Percentiles rank a stretch among this genome's conserved stretches.
Evolutionary conservation across 2,888 invertebrate species (phyloP).

Genomic region (Eilema sororculum): DNA sequence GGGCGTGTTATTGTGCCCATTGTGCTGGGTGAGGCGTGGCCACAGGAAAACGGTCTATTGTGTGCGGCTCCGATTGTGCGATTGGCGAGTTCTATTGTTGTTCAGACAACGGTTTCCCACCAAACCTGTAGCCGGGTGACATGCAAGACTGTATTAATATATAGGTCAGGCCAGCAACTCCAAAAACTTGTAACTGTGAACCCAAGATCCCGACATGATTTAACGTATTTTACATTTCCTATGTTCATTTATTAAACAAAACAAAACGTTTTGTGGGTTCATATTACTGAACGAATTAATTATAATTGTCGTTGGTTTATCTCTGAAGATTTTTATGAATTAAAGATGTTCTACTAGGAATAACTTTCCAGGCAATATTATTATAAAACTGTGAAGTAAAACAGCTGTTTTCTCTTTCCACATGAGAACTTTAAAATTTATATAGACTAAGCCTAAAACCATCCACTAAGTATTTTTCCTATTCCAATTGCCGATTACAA

Average conservation of each 20-base stretch:
- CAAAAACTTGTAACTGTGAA: not conserved
- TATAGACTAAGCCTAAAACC: no score
- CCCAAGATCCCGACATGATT: not conserved
- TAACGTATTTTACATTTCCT: not conserved
- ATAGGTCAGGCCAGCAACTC: not conserved
- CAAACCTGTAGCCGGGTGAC: constrained; percentile 44
- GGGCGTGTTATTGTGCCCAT: constrained; percentile 81
- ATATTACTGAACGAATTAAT: no score
- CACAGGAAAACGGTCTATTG: constrained; percentile 80
- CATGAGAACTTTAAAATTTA: no score
- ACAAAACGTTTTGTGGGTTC: no score
- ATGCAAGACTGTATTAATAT: constrained; percentile 38
- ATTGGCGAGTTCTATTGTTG: constrained; percentile 79
- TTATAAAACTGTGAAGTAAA: no score
- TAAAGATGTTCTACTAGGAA: no score
- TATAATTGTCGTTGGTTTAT: no score
- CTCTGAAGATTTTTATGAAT: no score
- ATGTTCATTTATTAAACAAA: not conserved
- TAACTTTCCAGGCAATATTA: no score
- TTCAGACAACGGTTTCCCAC: constrained; percentile 52
- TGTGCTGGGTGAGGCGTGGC: constrained; percentile 81
- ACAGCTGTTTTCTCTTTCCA: no score
- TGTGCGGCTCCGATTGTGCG: constrained; percentile 69
- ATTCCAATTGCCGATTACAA: constrained; percentile 10
- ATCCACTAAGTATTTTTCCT: no score